Percentiles rank a stretch among this genome's conserved stretches.
Conservation (phyloP, 2,888 invertebrate species). For the Andrena marginata region DNA sequence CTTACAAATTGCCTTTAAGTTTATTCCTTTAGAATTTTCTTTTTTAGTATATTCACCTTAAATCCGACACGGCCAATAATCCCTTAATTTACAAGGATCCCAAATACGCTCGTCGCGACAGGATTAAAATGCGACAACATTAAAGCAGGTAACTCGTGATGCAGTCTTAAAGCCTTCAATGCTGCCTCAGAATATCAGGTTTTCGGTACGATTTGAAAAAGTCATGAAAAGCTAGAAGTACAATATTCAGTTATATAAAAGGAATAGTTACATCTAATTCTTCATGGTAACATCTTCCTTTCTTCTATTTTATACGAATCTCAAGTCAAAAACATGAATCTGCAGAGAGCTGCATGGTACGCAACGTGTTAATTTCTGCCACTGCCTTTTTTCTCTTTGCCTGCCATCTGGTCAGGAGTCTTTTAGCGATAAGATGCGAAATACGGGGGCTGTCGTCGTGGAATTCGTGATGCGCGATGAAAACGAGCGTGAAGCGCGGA, state of each 20-base stretch:
- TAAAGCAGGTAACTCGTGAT: neutral
- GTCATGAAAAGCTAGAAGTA: too few species aligned
- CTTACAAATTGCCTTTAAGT: too few species aligned
- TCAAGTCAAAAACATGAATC: neutral
- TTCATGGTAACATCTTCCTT: too few species aligned
- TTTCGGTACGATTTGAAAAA: too few species aligned
- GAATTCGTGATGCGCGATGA: neutral
- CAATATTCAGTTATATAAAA: too few species aligned
- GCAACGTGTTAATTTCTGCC: neutral
- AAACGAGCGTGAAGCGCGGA: neutral
- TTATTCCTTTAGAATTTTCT: too few species aligned
- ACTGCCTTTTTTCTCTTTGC: constrained; percentile 18
- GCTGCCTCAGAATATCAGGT: too few species aligned
- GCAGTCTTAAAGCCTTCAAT: neutral
- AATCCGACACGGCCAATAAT: neutral
- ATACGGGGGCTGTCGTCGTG: neutral
- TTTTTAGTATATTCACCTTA: too few species aligned
- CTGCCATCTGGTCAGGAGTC: constrained; percentile 2
- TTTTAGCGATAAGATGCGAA: constrained; percentile 9
- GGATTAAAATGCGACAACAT: constrained; percentile 33
- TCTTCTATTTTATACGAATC: neutral
- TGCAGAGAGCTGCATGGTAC: neutral
- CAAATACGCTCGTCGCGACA: neutral
- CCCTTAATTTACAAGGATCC: neutral
- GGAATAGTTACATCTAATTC: too few species aligned